Evolutionary conservation across 2,888 invertebrate species (phyloP).

Genomic region (Dendrolimus houi): DNA sequence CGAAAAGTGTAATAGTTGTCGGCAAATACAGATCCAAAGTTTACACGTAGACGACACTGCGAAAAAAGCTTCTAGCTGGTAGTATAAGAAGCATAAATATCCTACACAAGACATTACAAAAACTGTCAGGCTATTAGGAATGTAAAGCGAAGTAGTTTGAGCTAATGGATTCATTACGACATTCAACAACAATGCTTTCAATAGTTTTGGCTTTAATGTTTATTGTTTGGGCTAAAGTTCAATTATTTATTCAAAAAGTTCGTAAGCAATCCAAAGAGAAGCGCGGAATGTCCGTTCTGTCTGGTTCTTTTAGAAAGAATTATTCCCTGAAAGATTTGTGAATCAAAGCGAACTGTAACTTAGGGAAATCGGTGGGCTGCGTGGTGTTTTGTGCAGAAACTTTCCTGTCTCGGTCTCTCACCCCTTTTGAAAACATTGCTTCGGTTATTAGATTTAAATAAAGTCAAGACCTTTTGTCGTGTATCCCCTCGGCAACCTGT

Average conservation of each 20-base stretch:
- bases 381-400: conserved; percentile 17
- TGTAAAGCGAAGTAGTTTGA: not conserved
- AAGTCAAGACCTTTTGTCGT: conserved; percentile 34
- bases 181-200: conserved; percentile 15
- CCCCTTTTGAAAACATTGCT: conserved; percentile 35
- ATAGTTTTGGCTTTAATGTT: conserved; percentile 21
- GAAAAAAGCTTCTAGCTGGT: too few relatives aligned
- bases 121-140: not conserved
- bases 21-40: conserved; percentile 7
- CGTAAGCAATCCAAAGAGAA: conserved; percentile 21
- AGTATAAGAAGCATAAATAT: too few relatives aligned
- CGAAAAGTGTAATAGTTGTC: too few relatives aligned
- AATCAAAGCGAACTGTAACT: conserved; percentile 74
- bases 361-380: conserved; percentile 62
- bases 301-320: conserved; percentile 48
- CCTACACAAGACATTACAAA: too few relatives aligned
- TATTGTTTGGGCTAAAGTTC: conserved; percentile 21
- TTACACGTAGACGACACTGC: too few relatives aligned
- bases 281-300: conserved; percentile 24
- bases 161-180: not conserved
- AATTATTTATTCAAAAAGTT: conserved; percentile 34
- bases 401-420: conserved; percentile 10
- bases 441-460: conserved; percentile 39
- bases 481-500: conserved; percentile 13
- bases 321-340: conserved; percentile 70